phyloP scores from a whole-genome alignment of 1,140 invertebrate genomes.

The Leptoteleia sp. region DNA sequence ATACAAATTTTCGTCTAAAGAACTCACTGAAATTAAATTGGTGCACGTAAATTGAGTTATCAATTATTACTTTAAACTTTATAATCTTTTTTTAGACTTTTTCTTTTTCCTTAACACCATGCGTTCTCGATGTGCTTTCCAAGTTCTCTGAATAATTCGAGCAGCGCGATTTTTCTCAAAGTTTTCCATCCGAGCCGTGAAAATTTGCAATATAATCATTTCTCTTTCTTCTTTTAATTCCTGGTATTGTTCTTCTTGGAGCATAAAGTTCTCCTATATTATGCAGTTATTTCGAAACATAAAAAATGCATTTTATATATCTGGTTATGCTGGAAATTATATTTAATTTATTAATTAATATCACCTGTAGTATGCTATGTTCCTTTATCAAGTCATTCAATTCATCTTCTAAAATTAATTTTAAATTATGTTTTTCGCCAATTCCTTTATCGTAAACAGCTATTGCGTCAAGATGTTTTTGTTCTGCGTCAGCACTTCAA shows the following conservation, averaged over 20 bases:
- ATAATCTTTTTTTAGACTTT: slow-evolving; percentile 64
- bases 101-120: slow-evolving; percentile 65
- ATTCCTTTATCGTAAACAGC: slow-evolving; percentile 67
- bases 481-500: slow-evolving; percentile 44
- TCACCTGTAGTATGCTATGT: too few relatives aligned
- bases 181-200: slow-evolving; percentile 64
- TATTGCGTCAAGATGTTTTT: slow-evolving; percentile 41
- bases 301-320: background rate
- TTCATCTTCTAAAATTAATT: slow-evolving; percentile 54
- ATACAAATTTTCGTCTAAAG: too few relatives aligned
- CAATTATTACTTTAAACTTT: too few relatives aligned
- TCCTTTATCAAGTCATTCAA: slow-evolving; percentile 32
- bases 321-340: slow-evolving; percentile 40
- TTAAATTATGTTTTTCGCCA: slow-evolving; percentile 45
- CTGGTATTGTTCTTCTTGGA: slow-evolving; percentile 64
- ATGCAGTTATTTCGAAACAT: slow-evolving; percentile 1
- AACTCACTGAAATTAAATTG: too few relatives aligned
- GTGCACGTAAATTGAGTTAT: too few relatives aligned
- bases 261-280: slow-evolving; percentile 55
- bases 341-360: slow-evolving; percentile 50
- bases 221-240: slow-evolving; percentile 70
- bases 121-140: slow-evolving; percentile 69
- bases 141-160: slow-evolving; percentile 73
- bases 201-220: slow-evolving; percentile 55
- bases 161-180: slow-evolving; percentile 73